Percentiles rank a stretch among this genome's conserved stretches.
These are phyloP conservation scores for Platysternon megacephalum DNA, from an alignment of 2,113 vertebrate species.

Conservation along the genomic window DNA sequence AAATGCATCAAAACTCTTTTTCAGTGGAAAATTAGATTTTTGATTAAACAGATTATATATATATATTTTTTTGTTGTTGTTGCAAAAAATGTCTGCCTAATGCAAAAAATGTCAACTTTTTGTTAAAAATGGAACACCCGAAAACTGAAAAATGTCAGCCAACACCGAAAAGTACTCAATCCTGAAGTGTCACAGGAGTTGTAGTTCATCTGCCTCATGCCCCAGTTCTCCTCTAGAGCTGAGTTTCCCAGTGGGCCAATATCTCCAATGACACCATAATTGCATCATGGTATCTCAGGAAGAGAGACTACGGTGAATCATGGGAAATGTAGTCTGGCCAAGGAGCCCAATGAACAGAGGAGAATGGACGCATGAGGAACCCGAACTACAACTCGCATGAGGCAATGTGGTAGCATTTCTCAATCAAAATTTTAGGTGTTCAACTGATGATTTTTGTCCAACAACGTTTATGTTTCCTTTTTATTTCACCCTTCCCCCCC, in stretches of 20 bases:
- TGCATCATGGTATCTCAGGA: not conserved
- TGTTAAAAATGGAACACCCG: not conserved
- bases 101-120: not conserved
- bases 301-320: not conserved
- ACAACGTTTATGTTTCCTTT: not conserved
- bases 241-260: not conserved
- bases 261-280: not conserved
- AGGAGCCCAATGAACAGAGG: not conserved
- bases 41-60: not conserved
- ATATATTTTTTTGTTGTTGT: no score
- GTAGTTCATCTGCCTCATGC: not conserved
- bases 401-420: not conserved
- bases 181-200: not conserved
- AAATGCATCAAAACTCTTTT: not conserved
- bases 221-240: not conserved
- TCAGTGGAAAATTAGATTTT: not conserved
- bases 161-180: not conserved
- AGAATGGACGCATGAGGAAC: not conserved
- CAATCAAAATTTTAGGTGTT: not conserved
- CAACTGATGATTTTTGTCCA: not conserved
- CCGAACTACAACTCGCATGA: no score
- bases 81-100: not conserved
- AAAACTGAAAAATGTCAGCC: not conserved
- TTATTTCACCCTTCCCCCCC: not conserved
- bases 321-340: not conserved